Evolutionary conservation across 2,888 invertebrate genomes (phyloP), one percentile per base, ranked within the genome.

Genomic region (Eupithecia pulchellata): DNA sequence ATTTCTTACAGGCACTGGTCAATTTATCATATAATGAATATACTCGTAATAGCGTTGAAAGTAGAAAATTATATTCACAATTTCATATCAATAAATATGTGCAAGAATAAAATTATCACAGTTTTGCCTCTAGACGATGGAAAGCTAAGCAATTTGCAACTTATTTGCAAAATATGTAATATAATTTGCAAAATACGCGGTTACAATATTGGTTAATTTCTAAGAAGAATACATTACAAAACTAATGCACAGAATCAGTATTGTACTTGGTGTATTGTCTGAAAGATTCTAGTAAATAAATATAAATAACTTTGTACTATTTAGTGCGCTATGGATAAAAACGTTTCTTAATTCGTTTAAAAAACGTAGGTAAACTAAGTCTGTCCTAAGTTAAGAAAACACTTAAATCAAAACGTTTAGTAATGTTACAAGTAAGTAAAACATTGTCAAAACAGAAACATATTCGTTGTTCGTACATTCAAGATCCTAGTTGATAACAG

Each of bases 1-100:
- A 84, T 83, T 80, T 66, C 93, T 93, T 92, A 89, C 93, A 94
- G 93, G 93, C 92, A 93, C 93, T 93, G 93, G 88, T 87, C 75
- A 77, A 78, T 83, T 83, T 82, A 81, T 83, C 79, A 79, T 82
- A 77, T 79, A 78, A 81, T 80, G 72, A 79, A 76, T 74, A 75
- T 34, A 58, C 68, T 34, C n/a, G n/a, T n/a, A 34, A 69, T 71
- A 71, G 60, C 74, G 71, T 66, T 71, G 64, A 71, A 74, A 66
- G 63, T 63, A 76, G 68, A 75, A 20, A 77, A 75, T 72, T 75
- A 74, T 75, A 70, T 64, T 64, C 63, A 75, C 68, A 76, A 77
- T 72, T 71, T 66, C 52, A 58, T 71, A 71, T 58, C 66, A 77
- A 76, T 75, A 76, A 78, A 79, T 77, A 81, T 63, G 73, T 74